Percentiles rank a stretch among this genome's conserved stretches.
These are phyloP conservation scores for Bombus pascuorum DNA, from an alignment of 1,140 invertebrate genomes.

Conservation along the genomic window DNA sequence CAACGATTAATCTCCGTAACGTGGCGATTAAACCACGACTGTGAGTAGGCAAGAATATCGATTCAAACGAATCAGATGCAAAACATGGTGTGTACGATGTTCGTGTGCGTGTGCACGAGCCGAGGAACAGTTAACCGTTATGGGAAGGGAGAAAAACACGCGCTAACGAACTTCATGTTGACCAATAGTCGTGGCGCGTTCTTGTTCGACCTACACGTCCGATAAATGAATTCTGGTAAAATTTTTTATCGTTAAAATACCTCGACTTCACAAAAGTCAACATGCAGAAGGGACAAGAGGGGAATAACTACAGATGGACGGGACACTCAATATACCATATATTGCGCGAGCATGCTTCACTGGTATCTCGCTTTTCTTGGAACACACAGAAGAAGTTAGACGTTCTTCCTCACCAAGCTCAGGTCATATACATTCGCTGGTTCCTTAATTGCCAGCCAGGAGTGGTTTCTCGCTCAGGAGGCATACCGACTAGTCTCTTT, in stretches of 20 bases:
- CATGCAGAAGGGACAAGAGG: background rate
- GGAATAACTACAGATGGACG: conserved; percentile 17
- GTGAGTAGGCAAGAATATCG: conserved; percentile 45
- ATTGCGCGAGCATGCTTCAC: conserved; percentile 33
- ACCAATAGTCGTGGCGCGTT: background rate
- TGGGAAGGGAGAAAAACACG: conserved; percentile 12
- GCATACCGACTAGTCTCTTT: conserved; percentile 23
- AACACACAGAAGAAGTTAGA: conserved; percentile 38
- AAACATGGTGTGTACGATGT: conserved; percentile 27
- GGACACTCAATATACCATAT: conserved; percentile 26
- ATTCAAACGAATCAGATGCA: conserved; percentile 48
- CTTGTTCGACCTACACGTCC: background rate
- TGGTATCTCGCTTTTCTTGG: conserved; percentile 33
- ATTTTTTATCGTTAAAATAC: conserved; percentile 27
- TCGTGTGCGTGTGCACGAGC: background rate
- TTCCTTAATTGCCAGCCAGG: conserved; percentile 39
- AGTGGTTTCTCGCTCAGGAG: conserved; percentile 22
- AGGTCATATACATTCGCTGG: conserved; percentile 35
- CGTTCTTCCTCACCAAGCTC: conserved; percentile 29
- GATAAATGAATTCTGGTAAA: conserved; percentile 29
- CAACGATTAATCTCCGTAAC: conserved; percentile 47
- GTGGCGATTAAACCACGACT: conserved; percentile 37
- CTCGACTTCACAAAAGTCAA: conserved; percentile 19
- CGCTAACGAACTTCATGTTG: conserved; percentile 29
- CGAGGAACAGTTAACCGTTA: conserved; percentile 29